Percentiles rank a stretch among this genome's conserved stretches.
phyloP scores from a whole-genome alignment of 2,888 invertebrate genomes.

The Drosophila cognata region DNA sequence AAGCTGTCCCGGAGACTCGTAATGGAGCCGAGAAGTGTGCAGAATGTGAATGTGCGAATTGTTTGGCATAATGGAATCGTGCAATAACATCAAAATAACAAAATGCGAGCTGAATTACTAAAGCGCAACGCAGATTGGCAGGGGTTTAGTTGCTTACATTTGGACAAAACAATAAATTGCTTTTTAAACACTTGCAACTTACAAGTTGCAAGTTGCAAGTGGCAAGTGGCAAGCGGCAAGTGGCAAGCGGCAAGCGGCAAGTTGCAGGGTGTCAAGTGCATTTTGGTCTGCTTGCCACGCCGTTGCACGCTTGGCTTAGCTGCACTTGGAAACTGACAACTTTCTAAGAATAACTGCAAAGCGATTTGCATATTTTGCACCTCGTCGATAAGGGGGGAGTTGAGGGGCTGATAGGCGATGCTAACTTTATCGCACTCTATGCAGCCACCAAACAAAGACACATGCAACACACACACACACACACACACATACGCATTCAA shows the following conservation, averaged over 20 bases:
- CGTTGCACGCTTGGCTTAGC: conserved; percentile 62
- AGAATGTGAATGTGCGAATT: neutral
- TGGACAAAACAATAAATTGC: conserved; percentile 75
- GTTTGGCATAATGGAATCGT: neutral
- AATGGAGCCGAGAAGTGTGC: neutral
- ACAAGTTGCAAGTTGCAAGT: conserved; percentile 44
- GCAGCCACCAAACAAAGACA: conserved; percentile 62
- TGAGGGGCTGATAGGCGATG: conserved; percentile 2
- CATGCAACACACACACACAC: conserved; percentile 38
- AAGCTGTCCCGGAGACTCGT: neutral
- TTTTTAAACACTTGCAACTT: conserved; percentile 77
- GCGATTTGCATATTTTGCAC: conserved; percentile 77
- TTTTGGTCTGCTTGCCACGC: conserved; percentile 34
- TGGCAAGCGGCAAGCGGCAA: conserved; percentile 40
- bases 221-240: conserved; percentile 41
- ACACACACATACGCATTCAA: conserved; percentile 30
- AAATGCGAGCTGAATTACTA: neutral
- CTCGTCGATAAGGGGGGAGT: conserved; percentile 1
- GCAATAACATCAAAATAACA: neutral
- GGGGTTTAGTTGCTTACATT: conserved; percentile 30
- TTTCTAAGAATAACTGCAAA: conserved; percentile 78
- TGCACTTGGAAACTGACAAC: conserved; percentile 69
- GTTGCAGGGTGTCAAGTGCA: conserved; percentile 50
- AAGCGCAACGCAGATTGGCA: conserved; percentile 1
- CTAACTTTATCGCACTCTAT: conserved; percentile 69